Base-by-base conservation (phyloP, 2,888 invertebrate genomes). In the Agriopis marginaria region DNA sequence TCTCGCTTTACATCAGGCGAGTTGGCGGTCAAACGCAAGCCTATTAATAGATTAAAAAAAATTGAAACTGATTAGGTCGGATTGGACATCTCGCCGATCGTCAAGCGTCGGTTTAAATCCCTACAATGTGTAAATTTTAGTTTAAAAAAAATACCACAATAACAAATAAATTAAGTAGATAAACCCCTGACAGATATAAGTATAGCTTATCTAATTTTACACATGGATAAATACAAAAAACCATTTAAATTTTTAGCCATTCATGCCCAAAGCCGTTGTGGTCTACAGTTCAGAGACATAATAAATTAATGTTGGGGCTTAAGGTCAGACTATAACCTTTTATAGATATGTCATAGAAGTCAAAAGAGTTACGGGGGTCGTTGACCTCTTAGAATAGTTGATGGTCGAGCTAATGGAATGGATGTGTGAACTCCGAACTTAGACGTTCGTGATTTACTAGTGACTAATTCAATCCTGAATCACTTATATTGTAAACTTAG, bases 361-460 rank as follows among this genome's bases (percentile, higher is more conserved):
- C 58, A 47, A 45, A 59, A 40, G 58, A 59, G 58, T 59, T 40
- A 59, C 32, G 4, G 14, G 23, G 58, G 45, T 32, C 23, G 8
- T 9, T 32, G 45, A 47, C 23, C 45, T 45, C 17, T 17, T 14
- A 56, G 14, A 42, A 44, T 11, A 56, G 8, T 45, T 9, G 45
- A 59, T 45, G 45, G 23, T 42, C 7, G 45, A 23, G 23, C 12
- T 59, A 59, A 59, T 59, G 45, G 14, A 49, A 42, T 17, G 39
- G 40, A 49, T 49, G 61, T 42, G n/a, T 40, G 61, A 61, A 61
- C 49, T 47, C 50, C 51, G 42, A 61, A 40, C 40, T 61, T 17
- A 42, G 40, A 12, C 50, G 40, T 10, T n/a, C 14, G 6, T 56
- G 40, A 42, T 56, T 56, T 56, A 56, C 14, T 14, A 32, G 14